Conservation (phyloP, 2,113 vertebrate genomes). For the Lophotis ruficrista region DNA sequence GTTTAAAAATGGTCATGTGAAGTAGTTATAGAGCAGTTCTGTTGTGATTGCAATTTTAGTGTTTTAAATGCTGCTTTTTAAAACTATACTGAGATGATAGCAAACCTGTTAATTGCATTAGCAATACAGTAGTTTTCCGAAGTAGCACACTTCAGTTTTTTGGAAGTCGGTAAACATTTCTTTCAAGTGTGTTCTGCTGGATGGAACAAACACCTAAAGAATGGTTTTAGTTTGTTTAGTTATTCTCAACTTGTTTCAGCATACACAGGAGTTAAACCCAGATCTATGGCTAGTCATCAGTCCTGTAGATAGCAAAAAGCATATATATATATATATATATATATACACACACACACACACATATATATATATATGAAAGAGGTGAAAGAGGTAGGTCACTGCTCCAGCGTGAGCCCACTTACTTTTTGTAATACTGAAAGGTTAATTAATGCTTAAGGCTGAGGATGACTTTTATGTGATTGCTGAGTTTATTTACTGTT, state of each 20-base stretch:
- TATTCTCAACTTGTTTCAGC: background rate
- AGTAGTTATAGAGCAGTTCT: background rate
- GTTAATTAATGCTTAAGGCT: background rate
- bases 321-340: background rate
- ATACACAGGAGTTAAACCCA: background rate
- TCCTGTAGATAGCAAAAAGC: background rate
- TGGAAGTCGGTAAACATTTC: background rate
- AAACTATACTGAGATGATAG: background rate
- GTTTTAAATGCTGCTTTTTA: background rate
- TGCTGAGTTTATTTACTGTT: background rate
- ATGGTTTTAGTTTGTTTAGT: background rate
- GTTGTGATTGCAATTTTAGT: background rate
- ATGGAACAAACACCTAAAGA: background rate
- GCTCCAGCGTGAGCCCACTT: background rate
- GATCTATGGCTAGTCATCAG: background rate
- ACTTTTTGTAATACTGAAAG: background rate
- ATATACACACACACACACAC: no score
- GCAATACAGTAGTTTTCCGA: background rate
- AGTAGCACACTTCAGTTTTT: background rate
- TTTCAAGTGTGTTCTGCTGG: background rate
- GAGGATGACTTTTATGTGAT: background rate
- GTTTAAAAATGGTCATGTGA: background rate
- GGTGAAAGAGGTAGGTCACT: background rate
- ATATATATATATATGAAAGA: background rate
- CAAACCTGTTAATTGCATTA: background rate